Conservation (phyloP, 2,888 invertebrate species). For the Dermolepida albohirtum region DNA sequence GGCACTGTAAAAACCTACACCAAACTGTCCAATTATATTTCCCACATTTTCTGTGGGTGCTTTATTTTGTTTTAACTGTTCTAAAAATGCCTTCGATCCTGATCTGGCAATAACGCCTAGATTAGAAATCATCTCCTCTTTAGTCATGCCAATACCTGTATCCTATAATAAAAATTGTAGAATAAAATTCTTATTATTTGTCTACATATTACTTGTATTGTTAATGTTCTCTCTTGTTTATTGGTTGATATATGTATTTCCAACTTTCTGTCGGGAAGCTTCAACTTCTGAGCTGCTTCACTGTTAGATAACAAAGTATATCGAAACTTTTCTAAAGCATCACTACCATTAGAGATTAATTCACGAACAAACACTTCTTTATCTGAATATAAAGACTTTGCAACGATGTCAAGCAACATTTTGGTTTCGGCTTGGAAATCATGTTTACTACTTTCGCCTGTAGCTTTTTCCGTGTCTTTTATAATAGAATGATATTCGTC, state of each 20-base stretch:
- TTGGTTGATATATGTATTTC: conserved; percentile 92
- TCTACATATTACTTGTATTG: conserved; percentile 76
- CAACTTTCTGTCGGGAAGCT: conserved; percentile 74
- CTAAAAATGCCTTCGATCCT: conserved; percentile 93
- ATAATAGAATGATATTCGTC: conserved; percentile 71
- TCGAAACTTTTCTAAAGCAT: conserved; percentile 95
- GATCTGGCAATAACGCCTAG: conserved; percentile 96
- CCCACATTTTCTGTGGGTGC: conserved; percentile 71
- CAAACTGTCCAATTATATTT: conserved; percentile 96
- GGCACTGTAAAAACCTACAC: conserved; percentile 97
- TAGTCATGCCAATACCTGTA: conserved; percentile 95
- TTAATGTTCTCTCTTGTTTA: conserved; percentile 85
- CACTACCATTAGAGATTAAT: conserved; percentile 95
- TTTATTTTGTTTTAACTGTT: conserved; percentile 79
- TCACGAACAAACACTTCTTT: conserved; percentile 98
- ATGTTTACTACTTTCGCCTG: conserved; percentile 74
- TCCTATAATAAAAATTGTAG: conserved; percentile 70
- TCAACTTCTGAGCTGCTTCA: conserved; percentile 65
- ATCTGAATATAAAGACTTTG: conserved; percentile 95
- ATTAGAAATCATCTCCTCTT: conserved; percentile 89
- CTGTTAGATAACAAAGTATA: conserved; percentile 76
- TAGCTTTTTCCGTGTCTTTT: conserved; percentile 70
- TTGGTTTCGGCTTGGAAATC: conserved; percentile 98
- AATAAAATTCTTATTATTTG: neutral
- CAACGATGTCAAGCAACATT: conserved; percentile 96